phyloP scores from a whole-genome alignment of 2,797 vertebrate genomes.

The Limosa lapponica region DNA sequence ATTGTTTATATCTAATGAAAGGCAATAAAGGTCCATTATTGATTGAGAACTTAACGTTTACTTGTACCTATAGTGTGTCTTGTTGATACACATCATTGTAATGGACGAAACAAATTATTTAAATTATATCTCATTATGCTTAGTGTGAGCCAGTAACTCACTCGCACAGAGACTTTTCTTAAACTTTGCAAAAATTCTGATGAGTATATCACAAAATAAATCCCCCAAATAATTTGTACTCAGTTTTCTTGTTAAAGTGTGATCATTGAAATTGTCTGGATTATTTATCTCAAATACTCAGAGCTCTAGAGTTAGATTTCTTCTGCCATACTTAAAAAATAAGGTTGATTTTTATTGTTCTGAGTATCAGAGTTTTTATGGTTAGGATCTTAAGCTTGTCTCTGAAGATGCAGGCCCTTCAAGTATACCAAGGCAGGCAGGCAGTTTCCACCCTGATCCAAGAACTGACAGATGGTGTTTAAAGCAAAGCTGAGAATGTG shows the following conservation, averaged over 20 bases:
- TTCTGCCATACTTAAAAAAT: not conserved
- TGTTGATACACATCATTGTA: constrained; percentile 17
- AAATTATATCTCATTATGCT: constrained; percentile 55
- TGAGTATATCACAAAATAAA: not conserved
- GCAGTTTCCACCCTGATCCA: not conserved
- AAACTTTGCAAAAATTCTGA: constrained; percentile 3
- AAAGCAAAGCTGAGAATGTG: not conserved
- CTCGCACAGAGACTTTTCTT: not conserved
- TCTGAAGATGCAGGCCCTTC: not conserved
- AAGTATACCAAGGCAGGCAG: not conserved
- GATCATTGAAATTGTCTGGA: not conserved
- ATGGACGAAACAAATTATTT: constrained; percentile 57
- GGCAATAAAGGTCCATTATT: constrained; percentile 48
- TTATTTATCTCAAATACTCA: not conserved
- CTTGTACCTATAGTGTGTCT: not conserved
- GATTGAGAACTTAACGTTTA: constrained; percentile 55
- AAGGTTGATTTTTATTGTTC: not conserved
- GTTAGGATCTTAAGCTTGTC: not conserved
- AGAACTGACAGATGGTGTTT: not conserved
- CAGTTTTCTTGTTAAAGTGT: not conserved
- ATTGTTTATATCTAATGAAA: constrained; percentile 68
- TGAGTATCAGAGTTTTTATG: not conserved
- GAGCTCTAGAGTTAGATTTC: not conserved
- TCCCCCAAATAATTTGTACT: not conserved
- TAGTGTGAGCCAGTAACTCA: constrained; percentile 22